Evolutionary conservation across 1,140 invertebrate species (phyloP).

Genomic region (Neotoxoptera formosana): DNA sequence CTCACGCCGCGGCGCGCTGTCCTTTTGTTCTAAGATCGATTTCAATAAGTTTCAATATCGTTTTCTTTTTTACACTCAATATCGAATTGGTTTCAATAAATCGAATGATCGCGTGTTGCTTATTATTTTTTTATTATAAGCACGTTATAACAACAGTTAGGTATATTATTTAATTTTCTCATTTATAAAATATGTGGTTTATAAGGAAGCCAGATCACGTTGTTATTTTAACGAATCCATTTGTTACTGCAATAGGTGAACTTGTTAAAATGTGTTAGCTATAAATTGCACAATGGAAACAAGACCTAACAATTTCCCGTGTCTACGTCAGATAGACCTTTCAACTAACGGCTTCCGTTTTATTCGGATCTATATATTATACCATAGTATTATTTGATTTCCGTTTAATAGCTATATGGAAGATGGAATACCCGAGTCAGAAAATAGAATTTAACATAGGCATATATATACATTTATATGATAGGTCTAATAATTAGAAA

Average conservation of each 20-base stretch:
- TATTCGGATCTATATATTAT: conserved; percentile 23
- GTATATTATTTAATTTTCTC: neutral
- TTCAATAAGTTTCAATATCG: neutral
- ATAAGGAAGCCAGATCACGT: neutral
- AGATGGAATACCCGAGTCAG: neutral
- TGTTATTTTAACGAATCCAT: conserved; percentile 14
- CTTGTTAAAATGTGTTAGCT: neutral
- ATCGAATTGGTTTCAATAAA: neutral
- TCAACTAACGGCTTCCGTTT: conserved; percentile 27
- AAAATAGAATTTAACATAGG: neutral
- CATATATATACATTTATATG: neutral
- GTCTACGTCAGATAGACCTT: neutral
- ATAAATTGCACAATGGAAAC: conserved; percentile 21
- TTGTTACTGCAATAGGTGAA: neutral
- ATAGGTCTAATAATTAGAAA: neutral
- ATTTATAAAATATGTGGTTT: neutral
- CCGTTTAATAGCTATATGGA: neutral
- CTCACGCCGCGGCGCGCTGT: neutral
- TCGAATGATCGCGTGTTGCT: neutral
- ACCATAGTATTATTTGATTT: conserved; percentile 21
- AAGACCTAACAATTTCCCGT: conserved; percentile 20
- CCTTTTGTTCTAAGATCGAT: neutral
- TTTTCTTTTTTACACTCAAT: neutral
- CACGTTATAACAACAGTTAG: neutral
- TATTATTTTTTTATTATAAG: neutral